These are phyloP conservation scores for Morus bassanus DNA, from an alignment of 2,797 vertebrate species.

Conservation along the genomic window DNA sequence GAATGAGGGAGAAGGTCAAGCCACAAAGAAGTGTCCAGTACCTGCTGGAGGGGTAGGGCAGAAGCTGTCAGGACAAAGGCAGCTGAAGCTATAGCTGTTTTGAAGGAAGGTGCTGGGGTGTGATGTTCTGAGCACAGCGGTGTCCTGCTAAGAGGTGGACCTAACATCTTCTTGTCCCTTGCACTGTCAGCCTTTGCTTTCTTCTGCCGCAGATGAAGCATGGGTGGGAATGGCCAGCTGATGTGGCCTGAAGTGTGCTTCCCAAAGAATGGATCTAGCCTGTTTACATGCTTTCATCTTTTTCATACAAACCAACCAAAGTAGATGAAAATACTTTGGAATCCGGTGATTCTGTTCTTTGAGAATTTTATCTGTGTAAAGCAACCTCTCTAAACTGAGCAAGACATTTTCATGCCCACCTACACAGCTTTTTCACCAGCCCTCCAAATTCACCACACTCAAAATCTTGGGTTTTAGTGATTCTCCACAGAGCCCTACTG, in stretches of 20 bases:
- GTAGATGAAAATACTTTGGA: background rate
- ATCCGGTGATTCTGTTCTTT: background rate
- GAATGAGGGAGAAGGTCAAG: background rate
- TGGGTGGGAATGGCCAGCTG: background rate
- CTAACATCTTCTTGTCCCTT: background rate
- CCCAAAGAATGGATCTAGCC: background rate
- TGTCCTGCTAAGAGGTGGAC: background rate
- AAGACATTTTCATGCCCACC: background rate
- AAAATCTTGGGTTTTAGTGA: background rate
- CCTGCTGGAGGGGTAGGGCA: background rate
- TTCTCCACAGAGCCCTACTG: accelerated
- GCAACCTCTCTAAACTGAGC: background rate
- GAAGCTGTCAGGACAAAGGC: background rate
- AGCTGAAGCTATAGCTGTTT: background rate
- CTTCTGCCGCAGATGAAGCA: background rate
- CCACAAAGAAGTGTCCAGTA: accelerated
- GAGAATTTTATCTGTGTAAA: background rate
- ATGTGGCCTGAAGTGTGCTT: background rate
- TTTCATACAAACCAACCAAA: background rate
- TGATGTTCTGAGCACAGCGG: background rate
- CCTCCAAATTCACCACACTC: background rate
- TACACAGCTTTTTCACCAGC: background rate
- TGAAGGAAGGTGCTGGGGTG: background rate
- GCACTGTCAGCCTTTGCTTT: background rate
- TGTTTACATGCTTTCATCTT: background rate